Evolutionary conservation across 2,888 invertebrate genomes (phyloP).

Genomic region (Helicoverpa assulta): DNA sequence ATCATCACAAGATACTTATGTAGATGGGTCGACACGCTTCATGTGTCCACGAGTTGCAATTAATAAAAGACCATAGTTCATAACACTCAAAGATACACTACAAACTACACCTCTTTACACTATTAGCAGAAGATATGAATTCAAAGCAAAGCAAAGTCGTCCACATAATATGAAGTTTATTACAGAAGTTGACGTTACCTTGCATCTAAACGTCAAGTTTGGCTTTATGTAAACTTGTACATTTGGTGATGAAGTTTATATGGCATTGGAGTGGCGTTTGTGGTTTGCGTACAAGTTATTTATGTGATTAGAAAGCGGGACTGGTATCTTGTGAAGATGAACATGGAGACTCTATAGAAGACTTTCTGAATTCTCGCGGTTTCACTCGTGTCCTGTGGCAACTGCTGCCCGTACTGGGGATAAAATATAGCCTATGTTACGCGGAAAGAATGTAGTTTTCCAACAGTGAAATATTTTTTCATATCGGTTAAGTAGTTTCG

Average conservation of each 20-base stretch:
- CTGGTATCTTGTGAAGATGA: no score
- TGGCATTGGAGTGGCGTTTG: conserved; percentile 9
- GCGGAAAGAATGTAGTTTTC: no score
- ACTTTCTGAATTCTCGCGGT: no score
- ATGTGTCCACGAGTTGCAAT: not conserved
- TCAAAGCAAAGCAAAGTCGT: conserved; percentile 35
- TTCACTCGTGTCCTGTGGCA: no score
- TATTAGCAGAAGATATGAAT: conserved; percentile 25
- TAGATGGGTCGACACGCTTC: not conserved
- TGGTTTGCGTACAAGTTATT: not conserved
- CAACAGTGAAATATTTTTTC: no score
- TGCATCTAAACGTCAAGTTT: conserved; percentile 44
- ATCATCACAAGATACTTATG: no score
- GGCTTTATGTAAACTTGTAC: conserved; percentile 34
- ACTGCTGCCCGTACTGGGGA: no score
- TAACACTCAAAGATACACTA: conserved; percentile 12
- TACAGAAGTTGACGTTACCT: conserved; percentile 51
- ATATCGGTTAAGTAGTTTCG: no score
- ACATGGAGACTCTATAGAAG: no score
- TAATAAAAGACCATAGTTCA: conserved; percentile 3
- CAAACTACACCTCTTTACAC: conserved; percentile 1
- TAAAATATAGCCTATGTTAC: no score
- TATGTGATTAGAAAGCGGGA: not conserved
- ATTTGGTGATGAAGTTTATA: conserved; percentile 7
- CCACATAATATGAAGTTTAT: conserved; percentile 40